These are phyloP conservation scores for Enteromius argenteus DNA, from an alignment of 2,797 vertebrate species.

Conservation along the genomic window DNA sequence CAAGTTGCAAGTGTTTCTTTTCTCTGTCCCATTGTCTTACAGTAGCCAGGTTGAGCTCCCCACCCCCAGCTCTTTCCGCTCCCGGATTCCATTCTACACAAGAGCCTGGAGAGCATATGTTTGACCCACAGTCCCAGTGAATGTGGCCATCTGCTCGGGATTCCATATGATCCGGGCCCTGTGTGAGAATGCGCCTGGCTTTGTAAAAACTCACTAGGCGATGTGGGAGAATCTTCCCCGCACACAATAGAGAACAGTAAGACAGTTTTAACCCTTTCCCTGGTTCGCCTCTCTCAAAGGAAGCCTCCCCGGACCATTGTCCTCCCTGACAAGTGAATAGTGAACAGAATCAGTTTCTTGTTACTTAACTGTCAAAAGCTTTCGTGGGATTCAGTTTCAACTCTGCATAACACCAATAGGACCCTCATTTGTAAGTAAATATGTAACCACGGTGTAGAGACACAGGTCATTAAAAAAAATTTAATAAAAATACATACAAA, in stretches of 20 bases:
- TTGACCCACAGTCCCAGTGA: constrained; percentile 77
- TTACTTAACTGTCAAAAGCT: constrained; percentile 43
- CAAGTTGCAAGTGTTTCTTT: constrained; percentile 5
- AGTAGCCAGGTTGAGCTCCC: constrained; percentile 47
- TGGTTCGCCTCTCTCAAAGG: constrained; percentile 69
- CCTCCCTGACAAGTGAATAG: constrained; percentile 67
- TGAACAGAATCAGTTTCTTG: constrained; percentile 59
- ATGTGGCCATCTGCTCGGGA: constrained; percentile 82
- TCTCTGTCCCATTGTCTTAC: constrained; percentile 41
- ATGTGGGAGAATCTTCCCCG: constrained; percentile 62
- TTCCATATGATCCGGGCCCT: constrained; percentile 62
- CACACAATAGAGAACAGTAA: constrained; percentile 65
- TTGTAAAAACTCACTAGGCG: constrained; percentile 65
- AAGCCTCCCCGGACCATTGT: constrained; percentile 68
- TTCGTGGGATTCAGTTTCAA: constrained; percentile 28
- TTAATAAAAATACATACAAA: background rate
- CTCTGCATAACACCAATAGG: constrained; percentile 7
- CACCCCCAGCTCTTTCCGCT: constrained; percentile 42
- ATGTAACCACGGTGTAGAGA: background rate
- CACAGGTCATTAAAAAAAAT: background rate
- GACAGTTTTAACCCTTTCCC: constrained; percentile 75
- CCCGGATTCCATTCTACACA: constrained; percentile 60
- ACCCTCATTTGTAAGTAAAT: background rate
- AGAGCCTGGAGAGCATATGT: constrained; percentile 77
- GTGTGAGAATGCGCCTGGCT: constrained; percentile 64